Evolutionary conservation across 2,888 invertebrate species (phyloP).

Genomic region (Zhuqinia jingwanae): DNA sequence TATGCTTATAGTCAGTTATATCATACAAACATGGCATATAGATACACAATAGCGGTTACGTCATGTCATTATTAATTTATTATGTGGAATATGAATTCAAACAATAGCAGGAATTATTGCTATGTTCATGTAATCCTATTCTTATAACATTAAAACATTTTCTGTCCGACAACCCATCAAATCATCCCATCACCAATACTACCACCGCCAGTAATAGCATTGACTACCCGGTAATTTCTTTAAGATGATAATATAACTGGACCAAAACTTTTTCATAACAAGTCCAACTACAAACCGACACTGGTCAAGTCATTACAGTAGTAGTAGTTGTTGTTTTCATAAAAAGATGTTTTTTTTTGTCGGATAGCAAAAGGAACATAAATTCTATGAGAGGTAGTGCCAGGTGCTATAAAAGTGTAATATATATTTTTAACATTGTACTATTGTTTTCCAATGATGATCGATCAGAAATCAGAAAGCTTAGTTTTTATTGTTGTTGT

Average conservation of each 20-base stretch:
- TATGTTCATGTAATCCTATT: not conserved
- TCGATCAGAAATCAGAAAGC: slow-evolving; percentile 12
- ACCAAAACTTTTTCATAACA: slow-evolving; percentile 56
- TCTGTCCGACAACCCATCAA: slow-evolving; percentile 37
- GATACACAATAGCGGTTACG: too few relatives aligned
- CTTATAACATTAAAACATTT: slow-evolving; percentile 13
- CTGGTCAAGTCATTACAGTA: slow-evolving; percentile 14
- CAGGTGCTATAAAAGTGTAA: too few relatives aligned
- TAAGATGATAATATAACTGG: slow-evolving; percentile 58
- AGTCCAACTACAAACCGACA: slow-evolving; percentile 37
- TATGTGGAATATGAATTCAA: not conserved
- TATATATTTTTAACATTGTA: not conserved
- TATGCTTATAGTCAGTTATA: too few relatives aligned
- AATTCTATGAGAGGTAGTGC: not conserved
- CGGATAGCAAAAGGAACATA: slow-evolving; percentile 7
- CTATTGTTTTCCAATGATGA: slow-evolving; percentile 6
- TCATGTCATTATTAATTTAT: slow-evolving; percentile 2
- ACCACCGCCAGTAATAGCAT: not conserved
- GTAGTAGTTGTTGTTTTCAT: slow-evolving; percentile 39
- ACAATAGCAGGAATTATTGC: slow-evolving; percentile 6
- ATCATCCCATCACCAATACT: slow-evolving; percentile 14
- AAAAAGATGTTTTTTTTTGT: slow-evolving; percentile 36
- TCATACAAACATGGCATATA: too few relatives aligned
- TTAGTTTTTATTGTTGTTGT: slow-evolving; percentile 11
- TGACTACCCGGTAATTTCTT: slow-evolving; percentile 14